phyloP scores from a whole-genome alignment of 2,113 vertebrate species.

The Anas platyrhynchos region DNA sequence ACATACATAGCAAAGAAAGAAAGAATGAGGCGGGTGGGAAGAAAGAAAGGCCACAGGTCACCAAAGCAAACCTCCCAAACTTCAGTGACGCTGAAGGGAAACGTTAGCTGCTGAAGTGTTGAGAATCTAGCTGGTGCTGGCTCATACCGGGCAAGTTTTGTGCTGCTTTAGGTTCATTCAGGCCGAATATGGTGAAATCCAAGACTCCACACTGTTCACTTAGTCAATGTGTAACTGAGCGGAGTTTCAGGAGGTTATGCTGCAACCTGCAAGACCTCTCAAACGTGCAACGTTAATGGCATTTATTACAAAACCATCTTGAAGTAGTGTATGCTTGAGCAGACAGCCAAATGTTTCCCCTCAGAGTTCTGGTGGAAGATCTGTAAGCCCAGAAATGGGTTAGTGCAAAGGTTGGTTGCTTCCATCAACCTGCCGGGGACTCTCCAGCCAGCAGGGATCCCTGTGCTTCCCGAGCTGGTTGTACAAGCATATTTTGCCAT shows the following conservation, averaged over 20 bases:
- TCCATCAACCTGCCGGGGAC: background rate
- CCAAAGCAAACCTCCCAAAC: constrained; percentile 25
- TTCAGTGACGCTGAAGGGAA: background rate
- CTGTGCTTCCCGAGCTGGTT: background rate
- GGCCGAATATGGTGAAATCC: background rate
- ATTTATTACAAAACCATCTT: background rate
- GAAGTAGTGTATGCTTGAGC: background rate
- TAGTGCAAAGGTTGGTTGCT: background rate
- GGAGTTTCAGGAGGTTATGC: background rate
- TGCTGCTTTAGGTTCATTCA: background rate
- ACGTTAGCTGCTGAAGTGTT: background rate
- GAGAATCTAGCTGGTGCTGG: background rate
- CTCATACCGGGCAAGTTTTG: background rate
- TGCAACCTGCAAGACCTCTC: background rate
- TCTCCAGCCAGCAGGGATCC: background rate
- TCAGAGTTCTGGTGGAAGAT: background rate
- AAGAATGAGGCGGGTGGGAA: constrained; percentile 56
- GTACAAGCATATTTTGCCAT: background rate
- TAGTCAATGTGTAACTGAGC: background rate
- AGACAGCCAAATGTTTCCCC: background rate
- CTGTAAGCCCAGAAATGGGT: background rate
- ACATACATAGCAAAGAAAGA: constrained; percentile 61
- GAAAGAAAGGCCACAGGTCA: constrained; percentile 66
- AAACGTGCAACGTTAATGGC: accelerated
- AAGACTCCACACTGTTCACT: background rate